Evolutionary conservation across 2,888 invertebrate genomes (phyloP), one percentile per base, ranked within the genome.

Genomic region (Lasioglossum leucozonium): DNA sequence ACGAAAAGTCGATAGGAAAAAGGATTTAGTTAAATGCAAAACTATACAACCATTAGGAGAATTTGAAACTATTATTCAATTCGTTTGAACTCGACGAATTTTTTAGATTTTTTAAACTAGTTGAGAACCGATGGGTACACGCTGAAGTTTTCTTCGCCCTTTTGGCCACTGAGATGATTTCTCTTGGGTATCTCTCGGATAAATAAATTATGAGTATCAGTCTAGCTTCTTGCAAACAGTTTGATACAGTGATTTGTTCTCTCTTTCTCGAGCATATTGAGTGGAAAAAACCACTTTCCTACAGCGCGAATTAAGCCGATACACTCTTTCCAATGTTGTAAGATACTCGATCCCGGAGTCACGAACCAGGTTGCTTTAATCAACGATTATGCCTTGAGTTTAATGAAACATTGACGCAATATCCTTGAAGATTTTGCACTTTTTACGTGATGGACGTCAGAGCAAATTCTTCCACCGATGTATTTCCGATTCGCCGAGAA

Each of bases 381-480:
- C 85, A 34, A 18, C 77, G 73, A 30, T 55, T 77, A 71, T 85
- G 72, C 26, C 69, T 47, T 8, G n/a, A 71, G 51, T 3, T 69
- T 16, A 71, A 79, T 72, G 74, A 69, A 80, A 83, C 72, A 47
- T 71, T 34, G 72, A 69, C 67, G 71, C 62, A 18, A 51, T 51
- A 72, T 77, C 79, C 79, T 76, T 73, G 84, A 75, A 47, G 75
- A 85, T 85, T 79, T 79, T 71, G 67, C 69, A 72, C 75, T 79
- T 76, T 75, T 77, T n/a, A 74, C 37, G 42, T 71, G 40, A 71
- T 55, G 42, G 18, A 78, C 84, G 84, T 84, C 84, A 78, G 26
- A n/a, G 62, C 51, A 74, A 51, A 84, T 84, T 74, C 79, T 75
- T 77, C 42, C 16, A 16, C 13, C 26, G 1, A 44, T n/a, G 37